Evolutionary conservation across 2,888 invertebrate genomes (phyloP), one percentile per base, ranked within the genome.

Genomic region (Leptopilina syphax): DNA sequence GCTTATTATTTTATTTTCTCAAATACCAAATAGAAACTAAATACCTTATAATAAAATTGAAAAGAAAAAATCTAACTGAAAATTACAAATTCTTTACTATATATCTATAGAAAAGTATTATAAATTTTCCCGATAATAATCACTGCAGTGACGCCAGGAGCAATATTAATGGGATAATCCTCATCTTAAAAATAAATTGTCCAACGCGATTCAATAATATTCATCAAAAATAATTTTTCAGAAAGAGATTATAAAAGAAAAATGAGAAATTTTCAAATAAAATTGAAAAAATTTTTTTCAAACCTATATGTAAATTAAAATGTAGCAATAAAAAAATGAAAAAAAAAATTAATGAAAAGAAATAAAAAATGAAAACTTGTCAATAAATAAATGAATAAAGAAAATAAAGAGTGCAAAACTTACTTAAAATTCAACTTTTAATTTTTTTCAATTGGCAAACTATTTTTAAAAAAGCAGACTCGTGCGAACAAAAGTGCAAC

Each of bases 401-500:
- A 57, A 73, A 57, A 73, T 57, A 27, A 18, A 73, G 34, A 57
- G 8, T n/a, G n/a, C 57, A 73, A 57, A 73, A 73, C 70, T 50
- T 54, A 41, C 13, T 34, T 54, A 34, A 50, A 73, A 73, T 57
- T 63, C 54, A 57, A 73, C 34, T 54, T 18, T 73, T 34, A 8
- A 34, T 27, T 73, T 73, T 7, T 50, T 54, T 5, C 27, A 54
- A 54, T 54, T 27, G 3, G 54, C 54, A 57, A 73, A 13, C 57
- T 57, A 57, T 73, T 73, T 73, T 73, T 3, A 44, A 44, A 54
- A 54, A 34, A 50, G 24, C 24, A 24, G 27, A 24, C 65, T 5
- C 27, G 6, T 13, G 70, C 34, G n/a, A 73, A 73, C 57, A 57
- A 13, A 73, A n/a, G n/a, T 73, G 65, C 34, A 50, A 50, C 3